Evolutionary conservation across 2,888 invertebrate genomes (phyloP).

Genomic region (Aporophyla lueneburgensis): DNA sequence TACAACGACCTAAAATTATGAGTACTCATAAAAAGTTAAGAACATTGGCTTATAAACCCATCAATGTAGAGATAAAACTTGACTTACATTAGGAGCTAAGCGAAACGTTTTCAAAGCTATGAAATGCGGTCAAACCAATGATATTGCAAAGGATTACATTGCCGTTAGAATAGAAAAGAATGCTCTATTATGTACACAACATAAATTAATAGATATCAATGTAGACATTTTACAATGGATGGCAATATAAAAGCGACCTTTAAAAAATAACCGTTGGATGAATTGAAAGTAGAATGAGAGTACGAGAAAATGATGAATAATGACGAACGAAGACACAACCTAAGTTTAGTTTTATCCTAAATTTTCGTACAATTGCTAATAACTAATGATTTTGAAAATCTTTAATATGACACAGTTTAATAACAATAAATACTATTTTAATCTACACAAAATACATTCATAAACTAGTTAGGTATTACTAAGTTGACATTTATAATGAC

Average conservation of each 20-base stretch:
- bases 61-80: background rate
- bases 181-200: background rate
- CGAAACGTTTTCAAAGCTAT: background rate
- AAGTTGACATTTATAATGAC: too few relatives aligned
- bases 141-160: background rate
- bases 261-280: too few relatives aligned
- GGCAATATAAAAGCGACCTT: too few relatives aligned
- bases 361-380: background rate
- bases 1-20: conserved; percentile 25
- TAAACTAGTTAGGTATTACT: too few relatives aligned
- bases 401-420: background rate
- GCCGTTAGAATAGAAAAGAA: background rate
- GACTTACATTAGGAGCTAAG: background rate
- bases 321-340: background rate
- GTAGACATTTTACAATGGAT: background rate
- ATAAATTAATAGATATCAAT: background rate
- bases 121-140: background rate
- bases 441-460: too few relatives aligned
- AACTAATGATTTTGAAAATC: background rate
- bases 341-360: background rate
- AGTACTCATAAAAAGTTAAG: conserved; percentile 31
- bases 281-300: too few relatives aligned
- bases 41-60: conserved; percentile 6
- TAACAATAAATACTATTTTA: too few relatives aligned
- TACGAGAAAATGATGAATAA: background rate